Percentiles rank a stretch among this genome's conserved stretches.
Conservation (phyloP, 2,113 vertebrate genomes). For the Hemibagrus wyckioides region DNA sequence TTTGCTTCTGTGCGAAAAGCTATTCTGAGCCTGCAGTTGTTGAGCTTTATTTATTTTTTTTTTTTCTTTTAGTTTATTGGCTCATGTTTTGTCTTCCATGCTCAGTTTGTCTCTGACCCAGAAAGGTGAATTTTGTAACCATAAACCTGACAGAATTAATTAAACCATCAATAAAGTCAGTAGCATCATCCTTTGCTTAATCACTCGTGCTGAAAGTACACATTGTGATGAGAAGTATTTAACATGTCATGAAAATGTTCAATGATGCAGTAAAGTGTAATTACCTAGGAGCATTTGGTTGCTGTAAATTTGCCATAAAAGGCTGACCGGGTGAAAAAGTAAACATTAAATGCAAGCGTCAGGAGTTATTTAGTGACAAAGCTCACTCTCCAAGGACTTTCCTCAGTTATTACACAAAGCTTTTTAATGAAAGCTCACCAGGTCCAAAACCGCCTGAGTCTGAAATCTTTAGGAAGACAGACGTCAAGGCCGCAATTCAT, state of each 20-base stretch:
- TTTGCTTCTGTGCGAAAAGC: conserved; percentile 30
- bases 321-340: conserved; percentile 26
- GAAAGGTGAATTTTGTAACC: conserved; percentile 37
- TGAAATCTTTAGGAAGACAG: conserved; percentile 35
- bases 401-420: conserved; percentile 37
- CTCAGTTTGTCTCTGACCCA: background rate
- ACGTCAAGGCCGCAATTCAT: conserved; percentile 12
- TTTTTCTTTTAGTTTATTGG: conserved; percentile 15
- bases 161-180: conserved; percentile 36
- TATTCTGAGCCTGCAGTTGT: conserved; percentile 15
- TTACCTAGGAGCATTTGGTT: conserved; percentile 40
- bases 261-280: conserved; percentile 34
- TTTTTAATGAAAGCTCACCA: conserved; percentile 26
- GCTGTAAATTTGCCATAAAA: conserved; percentile 39
- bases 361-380: conserved; percentile 17
- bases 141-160: conserved; percentile 39
- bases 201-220: conserved; percentile 28
- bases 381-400: conserved; percentile 8
- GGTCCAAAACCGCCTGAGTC: conserved; percentile 7
- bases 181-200: conserved; percentile 41
- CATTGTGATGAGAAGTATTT: conserved; percentile 35
- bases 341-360: conserved; percentile 31
- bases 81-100: conserved; percentile 23
- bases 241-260: conserved; percentile 45
- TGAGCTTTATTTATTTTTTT: background rate